Evolutionary conservation across 2,888 invertebrate genomes (phyloP), one percentile per base, ranked within the genome.

Genomic region (Aproaerema taeniolella): DNA sequence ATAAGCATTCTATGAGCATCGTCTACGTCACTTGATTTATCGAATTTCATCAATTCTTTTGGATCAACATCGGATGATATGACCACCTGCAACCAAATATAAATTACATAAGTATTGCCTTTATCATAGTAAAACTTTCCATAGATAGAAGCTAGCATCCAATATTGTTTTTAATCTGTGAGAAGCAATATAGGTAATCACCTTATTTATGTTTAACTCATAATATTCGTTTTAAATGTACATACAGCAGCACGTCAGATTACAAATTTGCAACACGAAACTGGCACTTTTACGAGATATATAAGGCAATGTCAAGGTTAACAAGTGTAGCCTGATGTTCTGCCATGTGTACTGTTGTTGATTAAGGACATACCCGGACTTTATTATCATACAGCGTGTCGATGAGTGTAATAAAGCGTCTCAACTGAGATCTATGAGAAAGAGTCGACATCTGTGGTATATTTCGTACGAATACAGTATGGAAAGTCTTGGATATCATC

Each of bases 371-470:
- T 67, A 88, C 90, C 67, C 92, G 88, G 44, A 97, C 95, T 86
- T 91, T 92, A 64, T 95, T 94, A 76, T 99, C 98, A 69, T 99
- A 99, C 7, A 99, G 88, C 0, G 98, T 97, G 73, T 99, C 99
- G 55, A 99, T 96, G 10, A 99, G 88, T 0, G 97, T 98, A 46
- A 99, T 99, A 72, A 99, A 99, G 50, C 99, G 88, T 61, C 98
- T 88, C 37, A 96, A 92, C 76, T 95, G 95, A n/a, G 96, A 95
- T 70, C 95, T 92, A 31, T 92, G 83, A 50, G 89, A 89, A 30
- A 94, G 75, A 31, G 85, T 59, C 57, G 92, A 94, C 65, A 99
- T 81, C 63, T 92, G 91, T 1, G 98, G 98, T 34, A 99, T 88
- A 73, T 97, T 91, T 53, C 96, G 88, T 56, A 99, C 93, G 49